Conservation (phyloP, 2,797 vertebrate species). For the Lepilemur septentrionalis region DNA sequence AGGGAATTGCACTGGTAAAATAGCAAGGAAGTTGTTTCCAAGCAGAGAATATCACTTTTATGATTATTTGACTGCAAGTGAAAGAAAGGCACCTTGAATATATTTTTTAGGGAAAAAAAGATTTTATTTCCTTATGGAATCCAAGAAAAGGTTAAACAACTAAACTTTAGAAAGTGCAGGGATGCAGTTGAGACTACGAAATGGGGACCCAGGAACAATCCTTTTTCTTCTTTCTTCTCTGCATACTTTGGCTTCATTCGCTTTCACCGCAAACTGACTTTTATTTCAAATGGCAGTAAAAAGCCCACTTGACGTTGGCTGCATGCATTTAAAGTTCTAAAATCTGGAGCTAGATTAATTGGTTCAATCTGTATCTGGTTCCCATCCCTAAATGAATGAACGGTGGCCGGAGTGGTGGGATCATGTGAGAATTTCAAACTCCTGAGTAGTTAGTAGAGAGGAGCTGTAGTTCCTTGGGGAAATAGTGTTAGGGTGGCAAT, state of each 20-base stretch:
- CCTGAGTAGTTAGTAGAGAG: not conserved
- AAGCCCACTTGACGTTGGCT: not conserved
- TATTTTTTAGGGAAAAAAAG: not conserved
- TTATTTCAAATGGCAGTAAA: slow-evolving; percentile 20
- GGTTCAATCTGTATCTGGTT: not conserved
- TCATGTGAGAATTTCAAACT: not conserved
- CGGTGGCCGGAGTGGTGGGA: not conserved
- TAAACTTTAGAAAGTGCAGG: not conserved
- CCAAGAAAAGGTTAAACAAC: not conserved
- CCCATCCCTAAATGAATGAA: slow-evolving; percentile 1
- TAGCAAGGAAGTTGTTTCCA: not conserved
- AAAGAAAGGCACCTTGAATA: not conserved
- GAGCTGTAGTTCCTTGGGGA: not conserved
- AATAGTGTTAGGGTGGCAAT: not conserved
- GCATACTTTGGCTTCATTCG: not conserved
- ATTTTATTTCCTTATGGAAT: not conserved
- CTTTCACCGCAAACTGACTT: not conserved
- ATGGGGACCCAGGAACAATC: not conserved
- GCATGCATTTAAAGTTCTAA: slow-evolving; percentile 11
- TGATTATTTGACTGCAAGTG: not conserved
- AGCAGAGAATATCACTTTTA: not conserved
- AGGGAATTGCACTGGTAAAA: not conserved
- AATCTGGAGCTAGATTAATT: slow-evolving; percentile 4
- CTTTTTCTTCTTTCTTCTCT: not conserved
- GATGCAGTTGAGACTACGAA: not conserved